Evolutionary conservation across 2,797 vertebrate genomes (phyloP).

Genomic region (Heteromormyrus szaboi): DNA sequence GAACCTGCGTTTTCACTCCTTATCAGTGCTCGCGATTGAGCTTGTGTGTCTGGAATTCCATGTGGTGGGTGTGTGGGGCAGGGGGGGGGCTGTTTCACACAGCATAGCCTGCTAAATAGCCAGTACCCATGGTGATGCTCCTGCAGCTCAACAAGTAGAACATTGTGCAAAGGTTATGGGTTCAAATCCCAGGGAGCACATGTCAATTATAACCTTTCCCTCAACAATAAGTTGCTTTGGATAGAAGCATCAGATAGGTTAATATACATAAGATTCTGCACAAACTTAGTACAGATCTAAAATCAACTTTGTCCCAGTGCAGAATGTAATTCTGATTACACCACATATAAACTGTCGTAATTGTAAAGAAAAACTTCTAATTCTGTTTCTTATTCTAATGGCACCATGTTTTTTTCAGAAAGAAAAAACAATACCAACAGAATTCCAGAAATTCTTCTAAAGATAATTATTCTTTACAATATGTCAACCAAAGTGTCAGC

Average conservation of each 20-base stretch:
- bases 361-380: neutral
- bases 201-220: neutral
- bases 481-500: neutral
- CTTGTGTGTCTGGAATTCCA: neutral
- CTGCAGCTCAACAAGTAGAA: neutral
- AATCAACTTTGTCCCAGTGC: neutral
- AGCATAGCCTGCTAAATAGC: neutral
- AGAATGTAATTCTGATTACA: neutral
- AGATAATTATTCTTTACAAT: neutral
- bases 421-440: neutral
- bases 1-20: neutral
- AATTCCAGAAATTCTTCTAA: neutral
- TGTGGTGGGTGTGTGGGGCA: neutral
- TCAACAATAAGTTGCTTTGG: neutral
- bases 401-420: neutral
- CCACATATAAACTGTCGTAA: neutral
- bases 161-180: neutral
- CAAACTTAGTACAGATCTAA: neutral
- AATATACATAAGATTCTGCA: neutral
- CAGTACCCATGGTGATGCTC: neutral
- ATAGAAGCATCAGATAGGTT: neutral
- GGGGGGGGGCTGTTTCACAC: neutral
- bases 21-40: neutral
- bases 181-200: neutral
- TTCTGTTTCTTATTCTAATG: neutral